These are phyloP conservation scores for Ibidorhyncha struthersii DNA, from an alignment of 2,113 vertebrate species.

Conservation along the genomic window DNA sequence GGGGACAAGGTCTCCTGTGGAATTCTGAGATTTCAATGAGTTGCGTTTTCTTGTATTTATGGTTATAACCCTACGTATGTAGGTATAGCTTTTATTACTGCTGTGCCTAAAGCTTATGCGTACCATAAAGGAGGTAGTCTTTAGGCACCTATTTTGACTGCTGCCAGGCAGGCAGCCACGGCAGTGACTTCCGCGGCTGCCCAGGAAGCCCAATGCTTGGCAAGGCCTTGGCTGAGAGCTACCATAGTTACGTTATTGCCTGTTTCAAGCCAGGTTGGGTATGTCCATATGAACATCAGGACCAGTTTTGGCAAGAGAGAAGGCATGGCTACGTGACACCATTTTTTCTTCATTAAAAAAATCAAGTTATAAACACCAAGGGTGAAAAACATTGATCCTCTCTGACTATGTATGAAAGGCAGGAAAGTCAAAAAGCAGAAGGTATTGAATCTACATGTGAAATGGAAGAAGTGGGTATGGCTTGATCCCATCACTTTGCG, in stretches of 20 bases:
- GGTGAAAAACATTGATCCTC: neutral
- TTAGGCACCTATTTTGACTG: neutral
- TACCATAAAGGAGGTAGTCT: neutral
- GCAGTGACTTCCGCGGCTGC: neutral
- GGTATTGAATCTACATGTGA: neutral
- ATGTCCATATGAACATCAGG: neutral
- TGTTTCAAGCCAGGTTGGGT: neutral
- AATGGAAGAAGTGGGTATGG: neutral
- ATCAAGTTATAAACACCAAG: neutral
- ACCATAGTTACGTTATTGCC: neutral
- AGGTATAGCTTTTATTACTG: neutral
- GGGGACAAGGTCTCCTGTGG: neutral
- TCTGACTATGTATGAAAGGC: neutral
- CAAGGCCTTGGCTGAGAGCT: neutral
- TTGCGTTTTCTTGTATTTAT: neutral
- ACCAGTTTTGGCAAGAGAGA: neutral
- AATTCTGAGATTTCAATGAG: neutral
- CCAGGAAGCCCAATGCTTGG: neutral
- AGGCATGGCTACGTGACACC: fast-evolving
- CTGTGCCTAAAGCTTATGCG: neutral
- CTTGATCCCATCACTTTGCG: neutral
- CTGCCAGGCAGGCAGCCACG: neutral
- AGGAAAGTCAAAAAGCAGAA: neutral
- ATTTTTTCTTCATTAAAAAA: neutral
- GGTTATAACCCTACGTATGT: neutral